These are phyloP conservation scores for Astyanax mexicanus DNA, from an alignment of 2,797 vertebrate genomes.

Conservation along the genomic window DNA sequence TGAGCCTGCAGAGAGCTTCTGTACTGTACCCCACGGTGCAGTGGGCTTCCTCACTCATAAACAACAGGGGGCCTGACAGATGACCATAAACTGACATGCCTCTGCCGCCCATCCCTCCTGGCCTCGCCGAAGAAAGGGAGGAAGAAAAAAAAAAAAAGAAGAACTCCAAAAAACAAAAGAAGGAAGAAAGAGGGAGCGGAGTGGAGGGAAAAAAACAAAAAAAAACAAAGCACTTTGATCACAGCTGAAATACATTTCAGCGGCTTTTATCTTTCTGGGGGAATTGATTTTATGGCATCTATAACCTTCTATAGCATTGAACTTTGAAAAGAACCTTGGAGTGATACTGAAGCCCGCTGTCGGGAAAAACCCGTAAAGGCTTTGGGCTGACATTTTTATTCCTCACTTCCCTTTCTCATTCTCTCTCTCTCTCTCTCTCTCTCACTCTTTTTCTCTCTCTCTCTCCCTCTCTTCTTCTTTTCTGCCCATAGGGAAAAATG, in stretches of 20 bases:
- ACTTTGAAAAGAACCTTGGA: conserved; percentile 69
- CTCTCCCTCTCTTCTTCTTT: conserved; percentile 49
- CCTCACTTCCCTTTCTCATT: conserved; percentile 38
- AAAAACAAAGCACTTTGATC: conserved; percentile 69
- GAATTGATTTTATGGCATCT: conserved; percentile 73
- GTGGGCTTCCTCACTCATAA: conserved; percentile 37
- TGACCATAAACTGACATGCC: conserved; percentile 66
- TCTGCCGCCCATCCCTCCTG: conserved; percentile 51
- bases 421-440: conserved; percentile 47
- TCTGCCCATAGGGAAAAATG: conserved; percentile 67
- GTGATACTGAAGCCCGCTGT: conserved; percentile 62
- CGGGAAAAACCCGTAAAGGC: conserved; percentile 62
- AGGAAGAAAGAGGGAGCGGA: conserved; percentile 41
- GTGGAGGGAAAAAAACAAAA: conserved; percentile 39
- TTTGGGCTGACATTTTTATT: conserved; percentile 65
- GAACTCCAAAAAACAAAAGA: conserved; percentile 45
- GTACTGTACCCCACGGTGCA: conserved; percentile 43
- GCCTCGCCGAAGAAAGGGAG: conserved; percentile 27
- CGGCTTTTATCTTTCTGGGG: conserved; percentile 66
- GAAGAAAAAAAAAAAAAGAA: conserved; percentile 53
- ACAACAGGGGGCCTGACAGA: conserved; percentile 35
- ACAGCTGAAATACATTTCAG: conserved; percentile 67
- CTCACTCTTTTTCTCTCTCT: conserved; percentile 39
- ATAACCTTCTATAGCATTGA: conserved; percentile 70
- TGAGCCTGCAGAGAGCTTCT: conserved; percentile 8